These are phyloP conservation scores for Penaeus vannamei DNA, from an alignment of 1,140 invertebrate genomes.

Conservation along the genomic window DNA sequence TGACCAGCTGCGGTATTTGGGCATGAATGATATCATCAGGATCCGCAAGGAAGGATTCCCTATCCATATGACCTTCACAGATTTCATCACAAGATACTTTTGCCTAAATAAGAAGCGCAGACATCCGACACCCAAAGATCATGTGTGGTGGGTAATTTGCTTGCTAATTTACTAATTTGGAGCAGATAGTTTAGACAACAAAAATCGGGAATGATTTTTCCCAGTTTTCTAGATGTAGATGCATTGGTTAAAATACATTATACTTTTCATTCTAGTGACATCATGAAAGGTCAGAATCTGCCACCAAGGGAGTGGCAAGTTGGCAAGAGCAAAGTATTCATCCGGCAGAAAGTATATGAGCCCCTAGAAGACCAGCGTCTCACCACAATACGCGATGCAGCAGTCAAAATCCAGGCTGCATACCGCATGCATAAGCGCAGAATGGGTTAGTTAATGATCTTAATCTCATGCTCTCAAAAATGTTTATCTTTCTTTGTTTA, in stretches of 20 bases:
- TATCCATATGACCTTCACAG: slow-evolving; percentile 84
- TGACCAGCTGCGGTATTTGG: slow-evolving; percentile 92
- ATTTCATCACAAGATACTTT: slow-evolving; percentile 85
- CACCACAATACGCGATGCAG: slow-evolving; percentile 80
- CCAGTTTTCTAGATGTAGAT: background rate
- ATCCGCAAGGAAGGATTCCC: slow-evolving; percentile 95
- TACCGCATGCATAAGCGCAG: slow-evolving; percentile 79
- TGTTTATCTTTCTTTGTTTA: background rate
- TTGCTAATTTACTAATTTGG: background rate
- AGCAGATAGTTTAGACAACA: background rate
- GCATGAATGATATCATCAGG: slow-evolving; percentile 96
- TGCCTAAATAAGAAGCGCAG: slow-evolving; percentile 76
- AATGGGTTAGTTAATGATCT: slow-evolving; percentile 74
- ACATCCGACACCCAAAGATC: slow-evolving; percentile 61
- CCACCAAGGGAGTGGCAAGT: slow-evolving; percentile 89
- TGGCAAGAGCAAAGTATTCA: slow-evolving; percentile 91
- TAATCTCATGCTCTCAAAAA: background rate
- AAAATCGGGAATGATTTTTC: background rate
- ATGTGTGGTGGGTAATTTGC: slow-evolving; percentile 59
- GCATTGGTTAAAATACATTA: slow-evolving; percentile 37
- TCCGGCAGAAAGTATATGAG: slow-evolving; percentile 87
- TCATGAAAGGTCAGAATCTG: slow-evolving; percentile 78
- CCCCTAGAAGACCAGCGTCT: slow-evolving; percentile 87
- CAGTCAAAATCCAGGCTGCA: slow-evolving; percentile 85
- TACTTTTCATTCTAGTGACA: slow-evolving; percentile 68